A percentile compares a stretch with the other conserved stretches of the same genome.
Evolutionary conservation across 2,113 vertebrate genomes (phyloP).

Genomic region (Nematolebias whitei): DNA sequence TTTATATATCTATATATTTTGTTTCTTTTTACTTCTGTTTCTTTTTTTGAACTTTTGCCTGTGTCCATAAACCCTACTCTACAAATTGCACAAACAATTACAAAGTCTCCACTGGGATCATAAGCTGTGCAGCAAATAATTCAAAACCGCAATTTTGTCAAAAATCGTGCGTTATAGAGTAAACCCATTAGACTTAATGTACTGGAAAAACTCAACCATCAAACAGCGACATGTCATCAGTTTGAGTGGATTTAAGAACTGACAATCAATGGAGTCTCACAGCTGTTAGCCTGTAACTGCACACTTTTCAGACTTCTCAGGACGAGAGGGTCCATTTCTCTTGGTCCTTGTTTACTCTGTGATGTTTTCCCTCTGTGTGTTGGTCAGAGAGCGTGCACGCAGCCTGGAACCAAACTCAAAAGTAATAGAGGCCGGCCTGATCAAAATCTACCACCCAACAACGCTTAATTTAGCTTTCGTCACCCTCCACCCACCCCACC

Average conservation of each 20-base stretch:
- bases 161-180: conserved; percentile 47
- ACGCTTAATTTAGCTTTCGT: conserved; percentile 35
- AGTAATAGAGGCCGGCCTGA: conserved; percentile 24
- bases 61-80: conserved; percentile 29
- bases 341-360: conserved; percentile 30
- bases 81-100: conserved; percentile 20
- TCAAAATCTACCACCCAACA: conserved; percentile 18
- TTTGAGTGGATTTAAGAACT: conserved; percentile 46
- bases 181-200: conserved; percentile 59
- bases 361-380: conserved; percentile 27
- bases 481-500: background rate
- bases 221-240: conserved; percentile 44
- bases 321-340: conserved; percentile 15
- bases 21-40: background rate
- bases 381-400: conserved; percentile 20
- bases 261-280: conserved; percentile 30
- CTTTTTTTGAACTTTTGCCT: conserved; percentile 33
- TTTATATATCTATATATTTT: conserved; percentile 28
- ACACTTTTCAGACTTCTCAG: conserved; percentile 25
- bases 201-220: conserved; percentile 40
- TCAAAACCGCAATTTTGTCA: conserved; percentile 52
- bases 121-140: conserved; percentile 31
- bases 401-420: conserved; percentile 30
- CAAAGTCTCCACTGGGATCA: background rate
- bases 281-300: conserved; percentile 36